Base-by-base conservation (phyloP, 2,888 invertebrate species). In the Lycocerus yunnanus region DNA sequence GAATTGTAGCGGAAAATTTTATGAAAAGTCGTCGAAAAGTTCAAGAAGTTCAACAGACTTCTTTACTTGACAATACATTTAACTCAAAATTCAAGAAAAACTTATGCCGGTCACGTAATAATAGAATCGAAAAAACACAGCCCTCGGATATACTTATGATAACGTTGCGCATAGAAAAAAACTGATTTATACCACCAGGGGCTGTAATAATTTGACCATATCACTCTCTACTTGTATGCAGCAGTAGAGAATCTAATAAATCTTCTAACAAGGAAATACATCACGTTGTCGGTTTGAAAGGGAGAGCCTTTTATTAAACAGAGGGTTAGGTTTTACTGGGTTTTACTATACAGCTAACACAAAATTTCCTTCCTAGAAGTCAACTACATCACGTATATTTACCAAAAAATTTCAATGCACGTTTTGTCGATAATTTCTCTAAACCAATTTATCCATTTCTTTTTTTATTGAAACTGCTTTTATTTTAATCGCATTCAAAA, bases 201-300 rank as follows among this genome's bases (percentile, higher is more conserved):
- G 75, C 69, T 75, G 69, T 21, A 72, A 72, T 75, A 75, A 75
- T 75, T 75, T 70, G 75, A 75, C 75, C 75, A 70, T 70, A 15
- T 24, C 61, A 71, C 68, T 68, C 69, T 63, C 61, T 68, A 69
- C 72, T 71, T 71, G 71, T 69, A 76, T 68, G 73, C 63, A 63
- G 74, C 70, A 70, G 65, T 63, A 69, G 66, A 66, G 69, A 73
- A 76, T 71, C 73, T 73, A 76, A 76, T 76, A 76, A 76, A 76
- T 76, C 72, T 73, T 68, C 61, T 60, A 68, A 76, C 76, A 60
- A 73, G 71, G 72, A 76, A 72, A 76, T 73, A 73, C 70, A 73
- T 76, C 76, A 75, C 66, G 68, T 68, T 71, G 74, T 74, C 74
- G 58, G 69, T 70, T 67, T 74, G 71, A 71, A 74, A 70, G 74